Evolutionary conservation across 1,140 invertebrate species (phyloP), one percentile per base, ranked within the genome.

Genomic region (Thaumetopoea pityocampa): DNA sequence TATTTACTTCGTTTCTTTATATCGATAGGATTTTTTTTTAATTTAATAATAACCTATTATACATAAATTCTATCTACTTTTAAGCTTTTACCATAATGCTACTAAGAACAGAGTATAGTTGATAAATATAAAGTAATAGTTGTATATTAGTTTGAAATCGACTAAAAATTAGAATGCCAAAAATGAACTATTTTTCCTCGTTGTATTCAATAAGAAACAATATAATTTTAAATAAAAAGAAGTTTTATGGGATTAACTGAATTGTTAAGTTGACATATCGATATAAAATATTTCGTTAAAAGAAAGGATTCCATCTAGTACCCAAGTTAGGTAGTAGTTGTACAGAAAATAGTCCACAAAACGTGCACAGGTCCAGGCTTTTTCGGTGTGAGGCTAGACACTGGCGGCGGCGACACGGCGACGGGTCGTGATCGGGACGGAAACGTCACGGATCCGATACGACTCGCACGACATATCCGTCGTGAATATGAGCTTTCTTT

Each of bases 1-100:
- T 36, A 32, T 41, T 41, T 41, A 28, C 37, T 41, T 41, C 37
- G n/a, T n/a, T n/a, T n/a, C n/a, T n/a, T n/a, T n/a, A n/a, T n/a
- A n/a, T n/a, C n/a, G n/a, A n/a, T n/a, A 41, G 32, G 37, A 41
- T 41, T 41, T 28, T 41, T 30, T 41, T 30, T 30, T 41, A 40
- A 30, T 30, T 40, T 40, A 27, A 41, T 41, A 41, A 28, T 41
- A 30, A 28, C 23, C 14, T 27, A 41, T 30, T 41, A 20, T 41
- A 22, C 22, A 41, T 23, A 38, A n/a, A 8, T 41, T 38, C 32
- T 23, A 5, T 41, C 16, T 41, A 41, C 30, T 23, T 30, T 6
- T 30, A 41, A 40, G n/a, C 27, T 29, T 27, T 28, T 36, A 28
- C 18, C 28, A 30, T 34, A 29, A 27, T 27, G 36, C 28, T 40